Conservation (phyloP, 1,140 invertebrate species). For the Pseudomyrmex sp. region DNA sequence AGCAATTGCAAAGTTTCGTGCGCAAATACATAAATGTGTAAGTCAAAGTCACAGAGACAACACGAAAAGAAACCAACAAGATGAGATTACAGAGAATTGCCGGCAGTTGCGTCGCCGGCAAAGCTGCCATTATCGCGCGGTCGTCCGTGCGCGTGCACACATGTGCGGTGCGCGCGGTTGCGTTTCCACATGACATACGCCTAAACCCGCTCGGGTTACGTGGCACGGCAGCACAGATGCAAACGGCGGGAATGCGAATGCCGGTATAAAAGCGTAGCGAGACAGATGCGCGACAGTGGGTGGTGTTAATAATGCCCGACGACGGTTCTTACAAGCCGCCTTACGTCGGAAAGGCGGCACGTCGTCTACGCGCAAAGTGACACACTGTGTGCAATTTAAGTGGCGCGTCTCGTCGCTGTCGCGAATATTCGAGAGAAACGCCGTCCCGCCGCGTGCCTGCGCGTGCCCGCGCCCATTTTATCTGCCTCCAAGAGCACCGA, state of each 20-base stretch:
- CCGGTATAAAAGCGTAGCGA: constrained; percentile 43
- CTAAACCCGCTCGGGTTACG: constrained; percentile 30
- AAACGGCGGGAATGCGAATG: constrained; percentile 15
- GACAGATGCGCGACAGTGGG: constrained; percentile 29
- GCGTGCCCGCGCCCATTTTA: background rate
- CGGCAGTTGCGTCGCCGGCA: constrained; percentile 21
- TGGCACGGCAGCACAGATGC: background rate
- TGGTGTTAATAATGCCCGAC: constrained; percentile 58
- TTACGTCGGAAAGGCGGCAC: constrained; percentile 24
- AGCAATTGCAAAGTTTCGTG: background rate
- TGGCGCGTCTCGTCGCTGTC: constrained; percentile 1
- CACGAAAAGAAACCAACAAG: constrained; percentile 25
- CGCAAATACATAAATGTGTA: background rate
- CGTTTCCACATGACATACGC: constrained; percentile 49
- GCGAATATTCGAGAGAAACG: constrained; percentile 32
- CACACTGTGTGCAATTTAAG: constrained; percentile 44
- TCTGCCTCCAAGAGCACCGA: background rate
- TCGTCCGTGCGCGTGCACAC: constrained; percentile 40
- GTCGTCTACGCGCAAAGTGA: constrained; percentile 36
- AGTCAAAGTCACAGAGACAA: constrained; percentile 22
- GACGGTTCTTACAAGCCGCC: constrained; percentile 45
- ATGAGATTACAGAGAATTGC: constrained; percentile 24
- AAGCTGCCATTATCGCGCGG: constrained; percentile 39
- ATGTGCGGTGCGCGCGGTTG: constrained; percentile 42
- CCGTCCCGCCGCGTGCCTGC: constrained; percentile 14